Evolutionary conservation across 92 coral and sea anemone genomes (phyloP).

Genomic region (Pocillopora meandrina): DNA sequence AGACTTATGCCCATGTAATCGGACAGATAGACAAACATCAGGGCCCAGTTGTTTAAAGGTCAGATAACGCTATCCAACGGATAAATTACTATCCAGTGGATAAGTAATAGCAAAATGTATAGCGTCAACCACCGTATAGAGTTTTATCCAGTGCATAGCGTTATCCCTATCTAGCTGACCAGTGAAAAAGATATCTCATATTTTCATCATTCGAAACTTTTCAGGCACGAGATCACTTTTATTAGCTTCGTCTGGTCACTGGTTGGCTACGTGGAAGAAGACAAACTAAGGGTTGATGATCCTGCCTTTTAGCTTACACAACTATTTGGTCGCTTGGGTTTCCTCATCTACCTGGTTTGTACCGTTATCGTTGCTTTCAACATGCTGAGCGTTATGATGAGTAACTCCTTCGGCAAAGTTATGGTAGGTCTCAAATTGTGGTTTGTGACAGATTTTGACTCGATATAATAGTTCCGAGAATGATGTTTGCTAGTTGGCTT

Average conservation of each 20-base stretch:
- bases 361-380: slow-evolving; percentile 34
- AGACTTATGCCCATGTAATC: too few relatives aligned
- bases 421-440: slow-evolving; percentile 17
- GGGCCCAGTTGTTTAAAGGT: too few relatives aligned
- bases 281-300: neutral
- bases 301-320: neutral
- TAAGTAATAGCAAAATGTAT: too few relatives aligned
- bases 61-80: too few relatives aligned
- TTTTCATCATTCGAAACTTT: neutral
- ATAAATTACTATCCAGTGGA: too few relatives aligned
- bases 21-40: too few relatives aligned
- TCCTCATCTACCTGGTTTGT: slow-evolving; percentile 13
- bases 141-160: too few relatives aligned
- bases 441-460: neutral
- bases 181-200: too few relatives aligned
- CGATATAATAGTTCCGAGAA: too few relatives aligned
- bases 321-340: neutral
- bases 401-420: slow-evolving; percentile 25
- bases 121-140: too few relatives aligned
- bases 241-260: slow-evolving; percentile 1
- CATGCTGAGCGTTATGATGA: slow-evolving; percentile 68
- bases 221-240: neutral
- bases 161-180: too few relatives aligned
- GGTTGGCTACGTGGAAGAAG: slow-evolving; percentile 12
- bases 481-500: too few relatives aligned